Conservation (phyloP, 1,140 invertebrate species). For the Melanaphis sacchari region DNA sequence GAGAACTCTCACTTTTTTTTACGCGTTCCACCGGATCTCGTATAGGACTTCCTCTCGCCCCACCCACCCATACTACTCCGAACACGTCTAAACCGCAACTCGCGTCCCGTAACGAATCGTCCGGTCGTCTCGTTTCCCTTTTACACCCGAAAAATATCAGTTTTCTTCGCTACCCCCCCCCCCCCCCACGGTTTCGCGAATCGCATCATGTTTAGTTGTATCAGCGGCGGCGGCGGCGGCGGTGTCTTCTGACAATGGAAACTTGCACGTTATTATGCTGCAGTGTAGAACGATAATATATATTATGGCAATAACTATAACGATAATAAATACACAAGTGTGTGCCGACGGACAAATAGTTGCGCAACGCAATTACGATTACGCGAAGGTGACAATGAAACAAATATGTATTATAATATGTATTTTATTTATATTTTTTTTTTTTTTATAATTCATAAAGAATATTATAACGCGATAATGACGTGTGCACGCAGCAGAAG, state of each 20-base stretch:
- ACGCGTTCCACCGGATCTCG: constrained; percentile 26
- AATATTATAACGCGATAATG: not conserved
- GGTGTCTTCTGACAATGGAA: not conserved
- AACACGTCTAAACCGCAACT: not conserved
- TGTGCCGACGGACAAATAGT: not conserved
- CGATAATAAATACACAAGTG: not conserved
- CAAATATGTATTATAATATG: not conserved
- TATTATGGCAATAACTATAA: no score
- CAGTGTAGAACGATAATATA: no score
- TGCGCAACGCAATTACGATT: constrained; percentile 12
- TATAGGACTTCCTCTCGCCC: not conserved
- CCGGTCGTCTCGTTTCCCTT: not conserved
- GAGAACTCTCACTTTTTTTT: constrained; percentile 55
- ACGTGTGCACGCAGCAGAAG: not conserved
- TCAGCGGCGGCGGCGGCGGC: not conserved
- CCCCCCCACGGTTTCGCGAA: not conserved
- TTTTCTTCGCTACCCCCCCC: not conserved
- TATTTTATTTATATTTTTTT: not conserved
- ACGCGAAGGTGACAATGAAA: constrained; percentile 30
- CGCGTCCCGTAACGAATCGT: not conserved
- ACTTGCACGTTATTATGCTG: not conserved
- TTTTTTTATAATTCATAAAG: not conserved
- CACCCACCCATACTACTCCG: not conserved
- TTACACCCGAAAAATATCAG: not conserved
- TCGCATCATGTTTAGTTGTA: not conserved